Percentiles rank a stretch among this genome's conserved stretches.
Conservation (phyloP, 1,140 invertebrate species). For the Rhagoletis zephyria region DNA sequence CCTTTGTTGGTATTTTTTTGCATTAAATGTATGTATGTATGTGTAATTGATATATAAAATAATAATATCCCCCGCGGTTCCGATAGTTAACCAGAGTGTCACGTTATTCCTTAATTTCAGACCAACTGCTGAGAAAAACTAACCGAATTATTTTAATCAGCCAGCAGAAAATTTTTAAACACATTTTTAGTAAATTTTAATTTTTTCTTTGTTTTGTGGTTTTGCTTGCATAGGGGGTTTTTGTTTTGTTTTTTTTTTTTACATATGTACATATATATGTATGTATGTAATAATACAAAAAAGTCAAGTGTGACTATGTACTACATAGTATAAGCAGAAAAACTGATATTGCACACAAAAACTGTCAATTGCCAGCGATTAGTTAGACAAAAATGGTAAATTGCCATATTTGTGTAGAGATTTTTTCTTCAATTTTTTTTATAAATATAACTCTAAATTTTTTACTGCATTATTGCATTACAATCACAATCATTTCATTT, state of each 20-base stretch:
- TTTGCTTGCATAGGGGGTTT: background rate
- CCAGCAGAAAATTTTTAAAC: background rate
- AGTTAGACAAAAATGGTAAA: constrained; percentile 22
- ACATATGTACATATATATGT: no score
- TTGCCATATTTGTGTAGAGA: constrained; percentile 5
- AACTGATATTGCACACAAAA: constrained; percentile 39
- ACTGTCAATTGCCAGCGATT: constrained; percentile 15
- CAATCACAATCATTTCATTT: background rate
- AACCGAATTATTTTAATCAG: background rate
- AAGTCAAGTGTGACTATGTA: background rate
- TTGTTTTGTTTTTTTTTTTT: constrained; percentile 1
- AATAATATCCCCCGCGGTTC: background rate
- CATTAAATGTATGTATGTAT: no score
- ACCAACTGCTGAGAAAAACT: constrained; percentile 6
- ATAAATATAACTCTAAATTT: background rate
- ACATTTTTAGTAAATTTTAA: background rate
- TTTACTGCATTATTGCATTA: background rate
- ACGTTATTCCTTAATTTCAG: constrained; percentile 21
- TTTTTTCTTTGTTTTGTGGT: background rate
- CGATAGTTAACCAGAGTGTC: background rate
- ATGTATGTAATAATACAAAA: background rate
- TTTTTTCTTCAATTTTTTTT: background rate
- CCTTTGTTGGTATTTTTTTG: no score
- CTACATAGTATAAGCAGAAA: background rate
- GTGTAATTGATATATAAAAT: no score